Conservation (phyloP, 2,888 invertebrate genomes). For the Eurois occulta region DNA sequence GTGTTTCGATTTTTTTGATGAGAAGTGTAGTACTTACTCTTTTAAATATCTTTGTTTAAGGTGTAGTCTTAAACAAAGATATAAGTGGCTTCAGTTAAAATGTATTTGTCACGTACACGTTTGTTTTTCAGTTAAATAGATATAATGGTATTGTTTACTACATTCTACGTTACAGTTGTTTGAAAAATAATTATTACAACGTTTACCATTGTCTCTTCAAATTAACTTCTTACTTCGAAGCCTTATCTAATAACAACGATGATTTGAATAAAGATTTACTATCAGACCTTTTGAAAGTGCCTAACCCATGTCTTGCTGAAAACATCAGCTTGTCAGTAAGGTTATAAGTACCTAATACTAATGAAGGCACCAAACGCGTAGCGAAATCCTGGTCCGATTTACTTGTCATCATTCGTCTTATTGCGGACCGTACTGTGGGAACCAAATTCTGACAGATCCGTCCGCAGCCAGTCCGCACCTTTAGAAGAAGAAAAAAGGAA, state of each 20-base stretch:
- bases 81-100: constrained; percentile 26
- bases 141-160: constrained; percentile 15
- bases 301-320: background rate
- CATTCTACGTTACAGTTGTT: background rate
- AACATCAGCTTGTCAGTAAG: background rate
- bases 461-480: background rate
- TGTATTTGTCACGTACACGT: background rate
- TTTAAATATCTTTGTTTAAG: background rate
- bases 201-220: background rate
- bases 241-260: background rate
- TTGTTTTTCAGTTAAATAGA: constrained; percentile 12
- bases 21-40: too few relatives aligned
- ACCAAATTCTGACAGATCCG: background rate
- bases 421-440: background rate
- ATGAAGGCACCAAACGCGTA: background rate
- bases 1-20: too few relatives aligned
- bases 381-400: background rate
- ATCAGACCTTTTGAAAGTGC: background rate
- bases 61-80: too few relatives aligned
- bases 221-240: background rate
- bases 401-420: background rate
- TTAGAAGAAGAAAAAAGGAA: background rate
- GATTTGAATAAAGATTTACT: background rate
- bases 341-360: background rate
- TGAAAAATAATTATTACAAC: background rate